Percentiles rank a stretch among this genome's conserved stretches.
These are phyloP conservation scores for Vimba vimba DNA, from an alignment of 2,113 vertebrate genomes.

Conservation along the genomic window DNA sequence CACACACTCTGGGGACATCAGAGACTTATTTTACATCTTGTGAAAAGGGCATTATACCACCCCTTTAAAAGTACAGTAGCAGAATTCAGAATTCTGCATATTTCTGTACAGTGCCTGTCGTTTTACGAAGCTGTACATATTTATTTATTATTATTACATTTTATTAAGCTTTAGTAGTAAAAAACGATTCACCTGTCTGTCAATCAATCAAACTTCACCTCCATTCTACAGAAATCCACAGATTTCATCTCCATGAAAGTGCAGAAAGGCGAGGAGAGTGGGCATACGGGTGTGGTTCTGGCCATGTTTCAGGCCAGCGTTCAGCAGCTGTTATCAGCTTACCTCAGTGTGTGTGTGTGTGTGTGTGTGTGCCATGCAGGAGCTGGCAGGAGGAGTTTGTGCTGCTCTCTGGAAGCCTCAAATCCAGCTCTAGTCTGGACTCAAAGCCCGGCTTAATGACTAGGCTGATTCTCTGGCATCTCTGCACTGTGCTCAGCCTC, in stretches of 20 bases:
- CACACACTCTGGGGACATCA: no score
- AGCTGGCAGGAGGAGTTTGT: conserved; percentile 6
- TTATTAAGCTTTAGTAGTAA: no score
- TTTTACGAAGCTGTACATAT: no score
- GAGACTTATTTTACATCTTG: no score
- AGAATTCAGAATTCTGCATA: no score
- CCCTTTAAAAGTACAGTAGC: no score
- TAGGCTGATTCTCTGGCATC: conserved; percentile 6
- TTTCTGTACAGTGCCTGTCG: no score
- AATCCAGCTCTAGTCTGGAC: conserved; percentile 36
- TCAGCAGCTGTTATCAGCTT: conserved; percentile 26
- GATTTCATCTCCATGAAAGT: background rate
- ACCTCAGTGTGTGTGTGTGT: conserved; percentile 3
- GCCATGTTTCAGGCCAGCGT: background rate
- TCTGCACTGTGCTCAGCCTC: background rate
- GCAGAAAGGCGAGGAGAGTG: background rate
- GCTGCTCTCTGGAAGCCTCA: conserved; percentile 33
- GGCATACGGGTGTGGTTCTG: background rate
- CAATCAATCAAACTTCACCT: background rate
- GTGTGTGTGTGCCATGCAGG: background rate
- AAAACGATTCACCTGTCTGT: background rate
- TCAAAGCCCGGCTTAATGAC: conserved; percentile 21
- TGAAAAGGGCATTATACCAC: no score
- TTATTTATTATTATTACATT: no score
- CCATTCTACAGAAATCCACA: background rate